Evolutionary conservation across 2,797 vertebrate species (phyloP), one percentile per base, ranked within the genome.

Genomic region (Tolypeutes matacus): DNA sequence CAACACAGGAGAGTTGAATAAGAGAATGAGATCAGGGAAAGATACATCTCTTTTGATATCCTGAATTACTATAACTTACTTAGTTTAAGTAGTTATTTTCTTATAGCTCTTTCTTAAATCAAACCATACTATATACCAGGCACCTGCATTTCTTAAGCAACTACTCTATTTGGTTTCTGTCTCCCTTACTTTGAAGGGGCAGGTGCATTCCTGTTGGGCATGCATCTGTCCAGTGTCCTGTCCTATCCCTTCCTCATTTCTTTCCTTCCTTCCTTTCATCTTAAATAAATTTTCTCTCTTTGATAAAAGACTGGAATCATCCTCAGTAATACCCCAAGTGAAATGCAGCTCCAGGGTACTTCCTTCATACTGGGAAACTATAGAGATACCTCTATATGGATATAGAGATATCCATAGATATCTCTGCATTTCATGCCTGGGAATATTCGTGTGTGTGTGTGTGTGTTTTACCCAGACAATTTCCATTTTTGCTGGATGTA

Each of bases 111-210:
- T 90, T 81, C 7, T 49, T 20, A 81, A 92, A 86, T 65, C 4
- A 60, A 39, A 36, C 18, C 9, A 10, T 10, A 36, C 34, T 76
- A 17, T 4, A 5, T 34, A 69, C 58, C 39, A 64, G 27, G 56
- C 34, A n/a, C 7, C 27, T 65, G 12, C n/a, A 70, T 70, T 84
- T 82, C 42, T 83, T 34, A 77, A 83, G 25, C 20, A 65, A 3
- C 31, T 84, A 1, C 78, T 95, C 0, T 83, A 3, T 86, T 85
- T 87, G 21, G 3, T 69, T 12, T 86, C 29, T 46, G 10, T 31
- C 23, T 78, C 42, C 15, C 77, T 75, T 89, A 39, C 12, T 77
- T 93, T 87, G 69, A 95, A 88, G 77, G 56, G 72, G 78, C 11
- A 75, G 3, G 20, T 93, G 7, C 7, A 80, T 93, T 87, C 20